phyloP scores from a whole-genome alignment of 2,113 vertebrate genomes.

The Otis tarda region DNA sequence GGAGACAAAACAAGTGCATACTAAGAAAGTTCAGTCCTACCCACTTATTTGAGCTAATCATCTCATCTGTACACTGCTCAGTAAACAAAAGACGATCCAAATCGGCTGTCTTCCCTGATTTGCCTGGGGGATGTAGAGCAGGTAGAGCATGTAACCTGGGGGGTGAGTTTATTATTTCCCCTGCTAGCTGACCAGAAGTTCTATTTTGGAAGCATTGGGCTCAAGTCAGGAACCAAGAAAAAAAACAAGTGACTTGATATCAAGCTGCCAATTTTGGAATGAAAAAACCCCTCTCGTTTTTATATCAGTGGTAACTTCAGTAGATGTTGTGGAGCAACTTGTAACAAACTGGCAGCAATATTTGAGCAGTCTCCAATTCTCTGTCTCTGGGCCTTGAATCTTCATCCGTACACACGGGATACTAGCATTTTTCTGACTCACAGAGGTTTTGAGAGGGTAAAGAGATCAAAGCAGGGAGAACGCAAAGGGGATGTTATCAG shows the following conservation, averaged over 20 bases:
- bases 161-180: not conserved
- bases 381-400: not conserved
- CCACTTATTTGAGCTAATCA: conserved; percentile 39
- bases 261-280: not conserved
- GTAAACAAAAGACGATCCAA: conserved; percentile 52
- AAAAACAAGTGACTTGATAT: not conserved
- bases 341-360: not conserved
- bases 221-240: not conserved
- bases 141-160: not conserved
- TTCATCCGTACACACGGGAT: too few species aligned
- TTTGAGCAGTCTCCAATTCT: not conserved
- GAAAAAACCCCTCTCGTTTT: accelerated
- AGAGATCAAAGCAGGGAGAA: not conserved
- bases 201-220: not conserved
- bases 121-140: not conserved
- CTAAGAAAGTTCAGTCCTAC: conserved; percentile 15
- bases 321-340: not conserved
- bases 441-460: not conserved
- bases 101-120: not conserved
- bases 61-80: conserved; percentile 11
- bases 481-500: not conserved
- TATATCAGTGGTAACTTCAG: not conserved
- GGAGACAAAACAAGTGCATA: conserved; percentile 31
- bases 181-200: not conserved
- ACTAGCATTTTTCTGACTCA: not conserved